phyloP scores from a whole-genome alignment of 1,140 invertebrate species.

The Aporrectodea caliginosa region DNA sequence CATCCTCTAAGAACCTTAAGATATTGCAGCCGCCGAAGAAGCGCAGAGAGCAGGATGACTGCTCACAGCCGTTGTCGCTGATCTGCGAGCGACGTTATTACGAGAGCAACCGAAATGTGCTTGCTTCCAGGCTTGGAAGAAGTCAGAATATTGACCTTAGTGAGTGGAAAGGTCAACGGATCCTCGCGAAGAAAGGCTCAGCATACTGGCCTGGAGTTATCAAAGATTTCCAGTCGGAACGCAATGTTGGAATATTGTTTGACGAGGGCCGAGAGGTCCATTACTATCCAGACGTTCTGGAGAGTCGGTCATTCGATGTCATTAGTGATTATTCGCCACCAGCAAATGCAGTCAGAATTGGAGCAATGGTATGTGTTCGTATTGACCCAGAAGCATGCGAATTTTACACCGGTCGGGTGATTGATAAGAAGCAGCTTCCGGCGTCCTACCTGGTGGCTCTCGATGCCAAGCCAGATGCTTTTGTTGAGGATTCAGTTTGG shows the following conservation, averaged over 20 bases:
- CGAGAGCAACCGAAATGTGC: background rate
- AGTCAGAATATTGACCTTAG: constrained; percentile 67
- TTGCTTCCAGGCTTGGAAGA: background rate
- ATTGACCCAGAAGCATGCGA: constrained; percentile 61
- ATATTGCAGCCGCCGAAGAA: background rate
- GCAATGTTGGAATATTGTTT: constrained; percentile 70
- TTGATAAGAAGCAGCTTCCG: constrained; percentile 67
- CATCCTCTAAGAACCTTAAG: background rate
- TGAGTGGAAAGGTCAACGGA: constrained; percentile 84
- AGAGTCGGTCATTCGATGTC: constrained; percentile 71
- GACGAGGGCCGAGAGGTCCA: constrained; percentile 65
- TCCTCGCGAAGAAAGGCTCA: constrained; percentile 69
- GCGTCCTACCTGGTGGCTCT: constrained; percentile 74
- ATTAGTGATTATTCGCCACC: constrained; percentile 89
- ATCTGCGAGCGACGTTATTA: background rate
- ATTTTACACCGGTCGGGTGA: constrained; percentile 75
- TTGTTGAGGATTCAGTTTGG: constrained; percentile 40
- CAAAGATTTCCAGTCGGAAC: constrained; percentile 62
- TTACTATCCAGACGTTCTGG: constrained; percentile 57
- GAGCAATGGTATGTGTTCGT: constrained; percentile 64
- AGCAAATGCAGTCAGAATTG: constrained; percentile 67
- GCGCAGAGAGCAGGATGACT: background rate
- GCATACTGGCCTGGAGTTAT: constrained; percentile 79
- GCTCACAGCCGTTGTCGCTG: background rate
- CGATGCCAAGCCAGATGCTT: constrained; percentile 39